These are phyloP conservation scores for Atherix ibis DNA, from an alignment of 2,888 invertebrate genomes.

Conservation along the genomic window DNA sequence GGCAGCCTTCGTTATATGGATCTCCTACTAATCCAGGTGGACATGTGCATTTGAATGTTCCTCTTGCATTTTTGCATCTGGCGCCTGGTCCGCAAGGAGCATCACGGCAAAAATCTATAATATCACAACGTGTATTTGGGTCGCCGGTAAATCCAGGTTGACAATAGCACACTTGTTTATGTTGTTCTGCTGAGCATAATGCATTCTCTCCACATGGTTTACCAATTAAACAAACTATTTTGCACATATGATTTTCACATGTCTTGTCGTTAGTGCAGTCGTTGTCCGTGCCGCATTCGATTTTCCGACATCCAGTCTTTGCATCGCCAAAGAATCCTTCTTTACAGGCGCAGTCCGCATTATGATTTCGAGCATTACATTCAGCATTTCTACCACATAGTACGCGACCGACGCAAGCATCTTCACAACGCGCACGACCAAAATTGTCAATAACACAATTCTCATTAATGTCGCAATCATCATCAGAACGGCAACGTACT, in stretches of 20 bases:
- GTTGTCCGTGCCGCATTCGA: constrained; percentile 54
- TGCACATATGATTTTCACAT: constrained; percentile 68
- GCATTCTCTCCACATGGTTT: constrained; percentile 76
- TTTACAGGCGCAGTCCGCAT: constrained; percentile 61
- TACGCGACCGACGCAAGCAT: constrained; percentile 53
- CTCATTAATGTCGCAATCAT: constrained; percentile 58
- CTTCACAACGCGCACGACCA: constrained; percentile 60
- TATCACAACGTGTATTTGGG: constrained; percentile 49
- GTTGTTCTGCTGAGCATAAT: constrained; percentile 69
- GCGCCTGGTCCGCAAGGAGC: constrained; percentile 69
- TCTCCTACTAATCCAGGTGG: constrained; percentile 67
- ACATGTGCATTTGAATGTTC: constrained; percentile 66
- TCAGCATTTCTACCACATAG: constrained; percentile 70
- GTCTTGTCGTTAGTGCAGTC: constrained; percentile 71
- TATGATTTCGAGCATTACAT: constrained; percentile 57
- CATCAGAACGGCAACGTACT: constrained; percentile 52
- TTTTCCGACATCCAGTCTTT: constrained; percentile 59
- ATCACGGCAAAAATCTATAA: constrained; percentile 63
- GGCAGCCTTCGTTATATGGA: constrained; percentile 70
- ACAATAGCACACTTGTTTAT: constrained; percentile 64
- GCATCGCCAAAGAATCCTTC: constrained; percentile 69
- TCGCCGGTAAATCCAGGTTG: constrained; percentile 79
- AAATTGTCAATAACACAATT: constrained; percentile 50
- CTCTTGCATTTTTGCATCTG: constrained; percentile 62
- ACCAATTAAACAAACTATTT: constrained; percentile 68